Evolutionary conservation across 2,113 vertebrate genomes (phyloP).

Genomic region (Archilochus colubris): DNA sequence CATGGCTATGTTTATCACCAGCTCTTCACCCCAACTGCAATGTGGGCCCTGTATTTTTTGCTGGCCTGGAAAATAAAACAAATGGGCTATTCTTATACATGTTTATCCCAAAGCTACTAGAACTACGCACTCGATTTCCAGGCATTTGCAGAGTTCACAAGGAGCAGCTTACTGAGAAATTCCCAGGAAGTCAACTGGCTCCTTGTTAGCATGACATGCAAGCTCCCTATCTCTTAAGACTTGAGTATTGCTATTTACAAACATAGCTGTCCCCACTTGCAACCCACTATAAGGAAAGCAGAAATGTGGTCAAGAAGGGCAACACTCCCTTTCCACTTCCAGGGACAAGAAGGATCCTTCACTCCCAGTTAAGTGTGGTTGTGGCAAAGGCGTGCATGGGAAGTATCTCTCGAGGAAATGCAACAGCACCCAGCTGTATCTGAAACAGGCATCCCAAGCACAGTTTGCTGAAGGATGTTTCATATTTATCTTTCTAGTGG

Average conservation of each 20-base stretch:
- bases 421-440: not conserved
- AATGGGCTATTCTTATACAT: slow-evolving; percentile 56
- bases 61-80: slow-evolving; percentile 46
- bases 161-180: not conserved
- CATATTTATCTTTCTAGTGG: not conserved
- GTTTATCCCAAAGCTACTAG: slow-evolving; percentile 46
- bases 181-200: not conserved
- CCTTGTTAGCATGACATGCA: not conserved
- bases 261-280: not conserved
- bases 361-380: not conserved
- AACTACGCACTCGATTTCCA: slow-evolving; percentile 38
- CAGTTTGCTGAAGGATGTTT: not conserved
- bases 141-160: slow-evolving; percentile 15
- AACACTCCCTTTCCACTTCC: not conserved
- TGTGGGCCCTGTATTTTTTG: not conserved
- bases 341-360: not conserved
- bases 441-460: not conserved
- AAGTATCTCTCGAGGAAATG: not conserved
- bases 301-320: not conserved
- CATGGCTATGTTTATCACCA: not conserved
- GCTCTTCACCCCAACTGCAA: slow-evolving; percentile 1
- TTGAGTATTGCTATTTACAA: not conserved
- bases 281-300: not conserved
- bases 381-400: not conserved
- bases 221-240: not conserved